A percentile compares a stretch with the other conserved stretches of the same genome.
These are phyloP conservation scores for Gasterosteus nipponicus DNA, from an alignment of 2,113 vertebrate species.

Conservation along the genomic window DNA sequence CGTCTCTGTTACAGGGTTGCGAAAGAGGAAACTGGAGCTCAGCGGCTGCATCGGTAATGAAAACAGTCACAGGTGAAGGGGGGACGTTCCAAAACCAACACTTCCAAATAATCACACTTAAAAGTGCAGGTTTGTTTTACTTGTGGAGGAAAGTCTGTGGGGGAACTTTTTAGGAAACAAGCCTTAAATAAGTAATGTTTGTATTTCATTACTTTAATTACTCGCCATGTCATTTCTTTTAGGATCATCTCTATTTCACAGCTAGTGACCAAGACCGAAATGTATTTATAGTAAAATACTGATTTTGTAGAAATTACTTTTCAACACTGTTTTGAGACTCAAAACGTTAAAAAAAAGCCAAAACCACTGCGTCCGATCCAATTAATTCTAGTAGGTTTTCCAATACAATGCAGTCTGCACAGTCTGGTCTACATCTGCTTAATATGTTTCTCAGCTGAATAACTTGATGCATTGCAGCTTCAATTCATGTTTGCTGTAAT, in stretches of 20 bases:
- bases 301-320: constrained; percentile 29
- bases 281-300: constrained; percentile 16
- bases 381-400: too few relatives aligned
- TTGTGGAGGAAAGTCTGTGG: background rate
- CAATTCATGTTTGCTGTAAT: background rate
- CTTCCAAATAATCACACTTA: background rate
- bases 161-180: too few relatives aligned
- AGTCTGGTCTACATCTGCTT: background rate
- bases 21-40: constrained; percentile 47
- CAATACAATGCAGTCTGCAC: too few relatives aligned
- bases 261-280: constrained; percentile 23
- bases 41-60: constrained; percentile 37
- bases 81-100: background rate
- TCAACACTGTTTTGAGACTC: constrained; percentile 12
- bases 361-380: too few relatives aligned
- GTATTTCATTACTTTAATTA: background rate
- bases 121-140: background rate
- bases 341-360: background rate
- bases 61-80: constrained; percentile 4
- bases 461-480: background rate
- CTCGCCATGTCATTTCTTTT: background rate
- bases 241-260: constrained; percentile 11
- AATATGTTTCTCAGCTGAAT: background rate
- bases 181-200: too few relatives aligned
- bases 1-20: constrained; percentile 28